Evolutionary conservation across 1,140 invertebrate genomes (phyloP), one percentile per base, ranked within the genome.

Genomic region (Penaeus japonicus): DNA sequence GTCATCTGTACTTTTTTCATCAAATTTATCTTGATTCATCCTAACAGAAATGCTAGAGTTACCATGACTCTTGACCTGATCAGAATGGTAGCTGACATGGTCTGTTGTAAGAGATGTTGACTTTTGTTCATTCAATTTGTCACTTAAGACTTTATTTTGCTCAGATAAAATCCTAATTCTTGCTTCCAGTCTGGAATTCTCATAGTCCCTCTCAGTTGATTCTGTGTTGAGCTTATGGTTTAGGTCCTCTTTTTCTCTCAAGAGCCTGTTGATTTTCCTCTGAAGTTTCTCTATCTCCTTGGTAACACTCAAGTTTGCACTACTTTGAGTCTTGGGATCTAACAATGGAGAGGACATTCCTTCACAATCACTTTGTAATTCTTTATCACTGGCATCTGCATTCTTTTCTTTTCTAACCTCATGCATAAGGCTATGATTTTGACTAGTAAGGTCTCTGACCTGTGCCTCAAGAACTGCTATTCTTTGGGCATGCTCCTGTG

Each of bases 171-270:
- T 78, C 39, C 59, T 65, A 77, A 88, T 88, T 53, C 81, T 47
- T 47, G 87, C 87, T 78, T 88, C 87, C 30, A 88, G 87, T 35
- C 81, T 82, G 24, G 87, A 65, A 57, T 70, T 55, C 47, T 88
- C 87, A 20, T 77, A 57, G 65, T 88, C 87, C 65, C 87, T 83
- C 70, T 75, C 80, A 24, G 79, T 82, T 65, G 70, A 70, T 84
- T 88, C 87, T 22, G 75, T 75, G 53, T 32, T 84, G 20, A 88
- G 87, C 59, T 84, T 88, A 57, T 27, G 57, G 20, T 77, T 77
- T n/a, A 88, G 80, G 15, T 77, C 62, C 24, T 88, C 54, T 59
- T 78, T 88, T 20, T 88, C 87, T 47, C 83, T 73, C 24, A 5
- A 47, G 17, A 87, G 77, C n/a, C 65, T 87, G 17, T 81, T 87